These are phyloP conservation scores for Phaetusa simplex DNA, from an alignment of 2,113 vertebrate species.

Conservation along the genomic window DNA sequence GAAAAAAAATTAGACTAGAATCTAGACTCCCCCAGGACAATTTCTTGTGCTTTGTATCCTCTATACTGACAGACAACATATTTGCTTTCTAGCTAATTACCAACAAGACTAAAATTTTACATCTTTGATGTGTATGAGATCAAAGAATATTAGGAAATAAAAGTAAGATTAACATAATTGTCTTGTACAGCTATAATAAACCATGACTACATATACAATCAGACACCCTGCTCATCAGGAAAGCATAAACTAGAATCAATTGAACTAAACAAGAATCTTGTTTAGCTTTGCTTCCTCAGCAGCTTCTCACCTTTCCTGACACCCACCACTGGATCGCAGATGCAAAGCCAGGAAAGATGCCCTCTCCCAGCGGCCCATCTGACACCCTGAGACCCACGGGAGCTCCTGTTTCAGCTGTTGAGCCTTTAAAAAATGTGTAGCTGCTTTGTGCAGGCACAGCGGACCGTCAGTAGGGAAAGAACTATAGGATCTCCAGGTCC, in stretches of 20 bases:
- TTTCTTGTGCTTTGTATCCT: conserved; percentile 57
- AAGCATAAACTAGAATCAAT: neutral
- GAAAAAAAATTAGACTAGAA: conserved; percentile 45
- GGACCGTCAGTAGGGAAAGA: neutral
- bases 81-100: conserved; percentile 65
- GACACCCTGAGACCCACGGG: neutral
- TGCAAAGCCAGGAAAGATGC: neutral
- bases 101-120: conserved; percentile 60
- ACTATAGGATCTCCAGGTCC: neutral
- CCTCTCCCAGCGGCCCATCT: neutral
- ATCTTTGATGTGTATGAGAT: conserved; percentile 64
- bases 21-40: conserved; percentile 58
- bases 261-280: neutral
- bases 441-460: neutral
- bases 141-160: conserved; percentile 67
- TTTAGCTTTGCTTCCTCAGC: conserved; percentile 8
- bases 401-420: neutral
- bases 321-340: neutral
- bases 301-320: neutral
- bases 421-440: neutral
- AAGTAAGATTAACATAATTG: conserved; percentile 66
- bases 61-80: conserved; percentile 49
- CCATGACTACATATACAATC: neutral
- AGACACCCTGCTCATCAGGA: neutral
- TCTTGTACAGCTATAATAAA: conserved; percentile 56